Percentiles rank a stretch among this genome's conserved stretches.
Conservation (phyloP, 2,888 invertebrate species). For the Acleris laterana region DNA sequence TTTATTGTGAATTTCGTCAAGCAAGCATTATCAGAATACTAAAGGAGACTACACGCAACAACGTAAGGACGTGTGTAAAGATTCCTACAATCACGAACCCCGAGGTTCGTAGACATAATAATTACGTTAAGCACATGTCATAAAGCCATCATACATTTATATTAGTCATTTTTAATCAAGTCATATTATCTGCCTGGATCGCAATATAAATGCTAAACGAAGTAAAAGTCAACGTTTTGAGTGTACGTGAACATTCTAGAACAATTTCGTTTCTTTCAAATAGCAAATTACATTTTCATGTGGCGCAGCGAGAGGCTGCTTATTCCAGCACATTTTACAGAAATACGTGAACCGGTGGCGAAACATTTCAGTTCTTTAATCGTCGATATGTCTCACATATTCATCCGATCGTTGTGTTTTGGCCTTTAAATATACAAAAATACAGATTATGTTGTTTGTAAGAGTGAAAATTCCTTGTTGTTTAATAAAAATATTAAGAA, state of each 20-base stretch:
- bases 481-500: too few relatives aligned
- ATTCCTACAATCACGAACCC: too few relatives aligned
- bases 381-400: conserved; percentile 5
- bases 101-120: too few relatives aligned
- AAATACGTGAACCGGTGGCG: conserved; percentile 27
- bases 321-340: conserved; percentile 34
- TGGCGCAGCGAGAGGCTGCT: conserved; percentile 25
- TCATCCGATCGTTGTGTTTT: background rate
- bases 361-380: conserved; percentile 20
- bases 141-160: too few relatives aligned
- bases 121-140: too few relatives aligned
- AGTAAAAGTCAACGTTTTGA: conserved; percentile 22
- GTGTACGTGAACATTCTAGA: conserved; percentile 21
- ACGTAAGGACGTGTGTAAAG: too few relatives aligned
- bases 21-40: too few relatives aligned
- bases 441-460: too few relatives aligned
- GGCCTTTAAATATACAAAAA: too few relatives aligned
- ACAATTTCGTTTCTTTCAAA: conserved; percentile 34
- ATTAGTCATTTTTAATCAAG: background rate
- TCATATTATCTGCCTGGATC: conserved; percentile 1
- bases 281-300: conserved; percentile 36
- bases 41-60: too few relatives aligned
- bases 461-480: too few relatives aligned
- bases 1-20: too few relatives aligned
- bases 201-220: conserved; percentile 9